Evolutionary conservation across 2,888 invertebrate species (phyloP), one percentile per base, ranked within the genome.

Genomic region (Busseola fusca): DNA sequence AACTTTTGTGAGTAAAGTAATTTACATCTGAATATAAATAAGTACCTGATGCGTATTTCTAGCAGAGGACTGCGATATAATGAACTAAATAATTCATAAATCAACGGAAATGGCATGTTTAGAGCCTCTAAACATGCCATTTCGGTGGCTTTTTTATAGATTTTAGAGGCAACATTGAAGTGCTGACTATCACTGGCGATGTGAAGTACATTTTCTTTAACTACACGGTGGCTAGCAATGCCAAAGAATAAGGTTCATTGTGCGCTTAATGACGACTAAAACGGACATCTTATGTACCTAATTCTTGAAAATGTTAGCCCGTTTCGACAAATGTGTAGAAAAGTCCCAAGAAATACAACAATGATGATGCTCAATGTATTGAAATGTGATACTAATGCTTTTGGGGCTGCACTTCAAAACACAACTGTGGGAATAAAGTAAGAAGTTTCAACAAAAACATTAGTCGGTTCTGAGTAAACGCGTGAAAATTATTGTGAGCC

Each of bases 401-500:
- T 82, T 85, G 77, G 78, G 84, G 87, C 78, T 83, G 83, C 80
- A 84, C 87, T 86, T 86, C 84, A 86, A 84, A 87, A 87, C 81
- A 88, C 74, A 83, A 86, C 86, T 87, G 86, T 90, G 91, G 88
- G 89, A 91, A 91, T 88, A 90, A 89, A 90, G 87, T 83, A 89
- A 88, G 86, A 84, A 86, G 86, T 82, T 83, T 88, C 82, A 90
- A 94, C 89, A 93, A 94, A 92, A 94, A 92, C 91, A 94, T 87
- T 87, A 86, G 87, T 85, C 85, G 85, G 84, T 85, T 86, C 90
- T 91, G 88, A 87, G 92, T 90, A 91, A 92, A 91, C 91, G 92
- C 92, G 93, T 93, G 91, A 93, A 94, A 93, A 93, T 91, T 90
- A 92, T 93, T 94, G 91, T 94, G 91, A 87, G 90, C 91, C 91